Base-by-base conservation (phyloP, 2,113 vertebrate genomes). In the Gadus macrocephalus region DNA sequence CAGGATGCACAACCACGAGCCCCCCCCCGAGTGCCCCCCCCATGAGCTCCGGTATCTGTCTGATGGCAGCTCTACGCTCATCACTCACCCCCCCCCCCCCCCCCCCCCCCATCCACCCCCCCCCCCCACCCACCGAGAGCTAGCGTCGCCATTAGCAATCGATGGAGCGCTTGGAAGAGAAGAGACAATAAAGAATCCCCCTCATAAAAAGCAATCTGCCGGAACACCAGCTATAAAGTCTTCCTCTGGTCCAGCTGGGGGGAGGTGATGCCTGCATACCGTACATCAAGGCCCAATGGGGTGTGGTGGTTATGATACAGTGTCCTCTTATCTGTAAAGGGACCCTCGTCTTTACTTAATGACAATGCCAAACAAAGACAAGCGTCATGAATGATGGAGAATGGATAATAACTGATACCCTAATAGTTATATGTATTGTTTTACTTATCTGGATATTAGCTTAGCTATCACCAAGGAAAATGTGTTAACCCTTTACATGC, bases 281-380 rank as follows among this genome's bases (percentile, higher is more conserved):
- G 81, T 82, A 85, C 75, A 87, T 90, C 84, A 85, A 25, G 31
- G 69, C 69, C 71, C 78, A 84, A 86, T 86, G 87, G 89, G 55
- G 14, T 25, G 6, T 3, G 7, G 59, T 72, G 65, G 79, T 79
- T 74, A 70, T 78, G 64, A 1, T 62, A 80, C 67, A 20, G 58
- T 19, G 27, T 17, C 2, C 49, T 68, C 56, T 62, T 53, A 31
- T 79, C 75, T 81, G 64, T 56, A 76, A 74, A 71, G 62, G 73
- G 77, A 73, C 59, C 25, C 11, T 64, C 64, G 7, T 28, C 38
- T 31, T 61, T 35, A 65, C 53, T 61, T 74, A 49, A 56, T 61
- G 55, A 22, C 58, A 49, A 49, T 14, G 42, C 42, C 42, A 49
- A 14, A 49, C 42, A 49, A 49, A 9, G 38, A 11, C 38, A 42